Percentiles rank a stretch among this genome's conserved stretches.
Evolutionary conservation across 2,888 invertebrate species (phyloP).

Genomic region (Allophyes oxyacanthae): DNA sequence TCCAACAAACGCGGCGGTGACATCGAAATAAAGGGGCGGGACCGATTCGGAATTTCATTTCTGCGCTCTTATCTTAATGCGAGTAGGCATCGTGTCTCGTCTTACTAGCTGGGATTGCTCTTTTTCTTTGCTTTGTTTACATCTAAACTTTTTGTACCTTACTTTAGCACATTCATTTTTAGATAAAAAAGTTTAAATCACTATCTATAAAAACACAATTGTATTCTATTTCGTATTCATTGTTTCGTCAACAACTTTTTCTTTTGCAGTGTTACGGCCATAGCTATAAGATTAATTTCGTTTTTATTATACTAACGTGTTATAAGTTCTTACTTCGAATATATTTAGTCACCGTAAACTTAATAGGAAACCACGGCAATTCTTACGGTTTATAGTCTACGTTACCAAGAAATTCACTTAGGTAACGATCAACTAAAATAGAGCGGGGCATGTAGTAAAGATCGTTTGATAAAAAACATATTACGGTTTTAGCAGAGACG

Average conservation of each 20-base stretch:
- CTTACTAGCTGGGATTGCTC: constrained; percentile 56
- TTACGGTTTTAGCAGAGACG: constrained; percentile 50
- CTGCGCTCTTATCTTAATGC: constrained; percentile 73
- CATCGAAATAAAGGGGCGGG: constrained; percentile 69
- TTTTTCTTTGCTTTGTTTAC: constrained; percentile 62
- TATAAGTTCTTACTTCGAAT: constrained; percentile 19
- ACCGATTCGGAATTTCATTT: constrained; percentile 75
- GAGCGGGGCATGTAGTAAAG: constrained; percentile 53
- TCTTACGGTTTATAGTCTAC: constrained; percentile 38
- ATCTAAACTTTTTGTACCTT: constrained; percentile 38
- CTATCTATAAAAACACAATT: constrained; percentile 21
- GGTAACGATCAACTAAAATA: constrained; percentile 49
- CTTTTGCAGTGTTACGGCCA: not conserved
- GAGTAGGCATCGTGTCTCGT: constrained; percentile 60
- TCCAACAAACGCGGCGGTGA: constrained; percentile 64
- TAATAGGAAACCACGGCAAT: constrained; percentile 38
- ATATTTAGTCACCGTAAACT: constrained; percentile 36
- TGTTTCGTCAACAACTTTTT: constrained; percentile 12
- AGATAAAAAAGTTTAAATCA: constrained; percentile 36
- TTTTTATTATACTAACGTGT: constrained; percentile 23
- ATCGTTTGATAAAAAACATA: constrained; percentile 57
- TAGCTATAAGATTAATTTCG: constrained; percentile 5
- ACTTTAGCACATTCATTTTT: constrained; percentile 20
- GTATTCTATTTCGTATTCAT: constrained; percentile 7
- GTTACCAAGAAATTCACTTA: constrained; percentile 52